These are phyloP conservation scores for Drosophila murphyi DNA, from an alignment of 1,140 invertebrate species.

Conservation along the genomic window DNA sequence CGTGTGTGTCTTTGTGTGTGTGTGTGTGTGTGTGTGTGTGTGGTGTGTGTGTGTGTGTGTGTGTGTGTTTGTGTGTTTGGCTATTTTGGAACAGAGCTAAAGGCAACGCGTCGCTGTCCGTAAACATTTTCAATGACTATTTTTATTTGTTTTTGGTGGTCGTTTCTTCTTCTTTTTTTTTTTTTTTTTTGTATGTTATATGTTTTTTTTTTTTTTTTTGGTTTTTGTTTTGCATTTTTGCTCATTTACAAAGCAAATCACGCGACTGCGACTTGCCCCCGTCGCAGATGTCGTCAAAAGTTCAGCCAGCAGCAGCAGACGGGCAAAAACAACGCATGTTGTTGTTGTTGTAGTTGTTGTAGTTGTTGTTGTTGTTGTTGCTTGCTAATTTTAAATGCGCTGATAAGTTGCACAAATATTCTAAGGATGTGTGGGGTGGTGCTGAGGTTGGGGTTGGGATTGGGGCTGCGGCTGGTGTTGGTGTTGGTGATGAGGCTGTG, in stretches of 20 bases:
- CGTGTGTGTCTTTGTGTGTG: not conserved
- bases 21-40: constrained; percentile 7
- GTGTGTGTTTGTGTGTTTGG: constrained; percentile 25
- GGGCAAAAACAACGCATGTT: constrained; percentile 38
- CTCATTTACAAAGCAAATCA: constrained; percentile 81
- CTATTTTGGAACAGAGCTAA: constrained; percentile 64
- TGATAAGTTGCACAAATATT: constrained; percentile 82
- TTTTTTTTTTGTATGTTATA: constrained; percentile 42
- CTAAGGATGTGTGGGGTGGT: constrained; percentile 60
- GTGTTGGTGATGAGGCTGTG: too few species aligned
- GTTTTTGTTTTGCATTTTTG: constrained; percentile 76
- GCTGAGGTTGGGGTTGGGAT: constrained; percentile 25
- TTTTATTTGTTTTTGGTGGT: constrained; percentile 55
- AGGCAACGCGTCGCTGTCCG: constrained; percentile 47
- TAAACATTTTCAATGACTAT: constrained; percentile 81
- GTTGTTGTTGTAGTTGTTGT: constrained; percentile 30
- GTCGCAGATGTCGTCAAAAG: constrained; percentile 69
- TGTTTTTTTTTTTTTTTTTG: constrained; percentile 58
- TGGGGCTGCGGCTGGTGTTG: not conserved
- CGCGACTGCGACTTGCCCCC: constrained; percentile 71
- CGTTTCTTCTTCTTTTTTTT: constrained; percentile 42
- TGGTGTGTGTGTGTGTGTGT: constrained; percentile 3
- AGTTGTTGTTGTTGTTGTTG: constrained; percentile 36
- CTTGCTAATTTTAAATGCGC: constrained; percentile 78
- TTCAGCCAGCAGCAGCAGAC: constrained; percentile 41